Conservation (phyloP, 2,113 vertebrate genomes). For the Tichodroma muraria region DNA sequence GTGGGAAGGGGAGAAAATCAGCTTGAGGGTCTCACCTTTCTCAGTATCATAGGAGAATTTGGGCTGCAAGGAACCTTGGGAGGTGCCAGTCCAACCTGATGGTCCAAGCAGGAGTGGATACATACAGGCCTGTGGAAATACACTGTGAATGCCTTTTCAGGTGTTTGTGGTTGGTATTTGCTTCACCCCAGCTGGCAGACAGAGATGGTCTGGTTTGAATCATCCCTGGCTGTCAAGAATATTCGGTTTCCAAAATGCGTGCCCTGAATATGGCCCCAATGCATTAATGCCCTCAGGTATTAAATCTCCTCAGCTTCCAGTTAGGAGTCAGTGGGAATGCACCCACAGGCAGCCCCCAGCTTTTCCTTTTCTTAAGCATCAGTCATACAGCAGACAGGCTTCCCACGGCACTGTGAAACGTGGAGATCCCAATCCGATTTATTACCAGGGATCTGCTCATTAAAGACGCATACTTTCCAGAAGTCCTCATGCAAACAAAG, state of each 20-base stretch:
- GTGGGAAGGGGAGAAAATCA: neutral
- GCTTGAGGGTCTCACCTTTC: neutral
- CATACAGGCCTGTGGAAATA: neutral
- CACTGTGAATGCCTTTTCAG: neutral
- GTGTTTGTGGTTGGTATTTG: neutral
- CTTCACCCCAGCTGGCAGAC: neutral
- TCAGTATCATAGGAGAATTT: neutral
- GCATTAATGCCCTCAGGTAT: neutral
- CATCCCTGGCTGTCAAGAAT: neutral
- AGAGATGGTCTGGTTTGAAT: neutral
- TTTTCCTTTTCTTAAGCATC: neutral
- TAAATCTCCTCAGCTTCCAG: neutral
- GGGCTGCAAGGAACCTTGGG: neutral
- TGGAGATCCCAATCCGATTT: neutral
- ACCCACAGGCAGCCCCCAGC: neutral
- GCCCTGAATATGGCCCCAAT: neutral
- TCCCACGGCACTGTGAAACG: accelerated
- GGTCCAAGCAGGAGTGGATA: neutral
- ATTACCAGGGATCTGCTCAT: neutral
- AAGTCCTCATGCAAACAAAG: neutral
- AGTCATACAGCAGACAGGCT: neutral
- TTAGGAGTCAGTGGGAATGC: neutral
- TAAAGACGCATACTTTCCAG: neutral
- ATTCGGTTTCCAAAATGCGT: accelerated
- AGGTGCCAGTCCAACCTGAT: neutral